Base-by-base conservation (phyloP, 2,113 vertebrate species). In the Brachirus orientalis region DNA sequence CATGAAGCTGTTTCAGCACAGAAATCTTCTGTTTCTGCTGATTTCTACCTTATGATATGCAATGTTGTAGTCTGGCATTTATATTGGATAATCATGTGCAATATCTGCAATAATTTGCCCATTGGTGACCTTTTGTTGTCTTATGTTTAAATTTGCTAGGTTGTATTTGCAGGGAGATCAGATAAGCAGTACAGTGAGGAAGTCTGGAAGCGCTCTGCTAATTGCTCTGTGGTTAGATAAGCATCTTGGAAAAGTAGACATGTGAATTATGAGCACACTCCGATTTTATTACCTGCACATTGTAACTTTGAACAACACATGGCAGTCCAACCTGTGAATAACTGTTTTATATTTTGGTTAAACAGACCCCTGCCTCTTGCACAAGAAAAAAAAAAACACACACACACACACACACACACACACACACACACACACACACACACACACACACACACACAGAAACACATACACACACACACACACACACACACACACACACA, bases 161-260 rank as follows among this genome's bases (percentile, higher is more conserved):
- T 67, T 66, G 48, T 64, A 52, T 75, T 36, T 73, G 22, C 68
- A 53, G 46, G 28, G 48, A 37, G 63, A 81, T 85, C 73, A 75
- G 74, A 82, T 71, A 55, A 77, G 44, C 40, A 3, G 20, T 56
- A 55, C 63, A 65, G 69, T 63, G 50, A 45, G 59, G 82, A 79
- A 54, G 72, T 76, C 69, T 56, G 71, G 58, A 54, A 83, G 69
- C 52, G 0, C 43, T 20, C 52, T 55, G 68, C 80, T 88, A 82
- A 87, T 87, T 86, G 75, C 77, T 75, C 45, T 69, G 76, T 4
- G 35, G 75, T 61, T 65, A 86, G 83, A 86, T 75, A 79, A 82
- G 70, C 61, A 83, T 86, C 81, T 80, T 82, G 74, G 82, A 85
- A 69, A 65, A 70, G 47, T 83, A 88, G 55, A 75, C 28, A 10